phyloP scores from a whole-genome alignment of 2,888 invertebrate species.

The Plemyria rubiginata region DNA sequence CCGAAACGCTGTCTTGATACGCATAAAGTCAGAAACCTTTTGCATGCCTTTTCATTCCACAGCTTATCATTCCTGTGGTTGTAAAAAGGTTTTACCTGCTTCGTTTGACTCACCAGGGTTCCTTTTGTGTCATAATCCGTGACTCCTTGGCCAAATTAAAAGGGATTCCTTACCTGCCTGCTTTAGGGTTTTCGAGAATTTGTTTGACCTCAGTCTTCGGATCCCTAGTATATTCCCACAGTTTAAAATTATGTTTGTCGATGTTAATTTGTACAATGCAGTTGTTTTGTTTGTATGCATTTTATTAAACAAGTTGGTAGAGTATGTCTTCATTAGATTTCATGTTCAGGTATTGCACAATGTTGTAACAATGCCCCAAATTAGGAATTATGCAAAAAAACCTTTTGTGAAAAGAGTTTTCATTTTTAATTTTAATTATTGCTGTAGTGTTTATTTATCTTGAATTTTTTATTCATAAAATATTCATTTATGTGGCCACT shows the following conservation, averaged over 20 bases:
- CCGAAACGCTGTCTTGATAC: slow-evolving; percentile 11
- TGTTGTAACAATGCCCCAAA: no score
- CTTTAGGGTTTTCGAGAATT: slow-evolving; percentile 23
- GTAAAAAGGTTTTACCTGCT: slow-evolving; percentile 59
- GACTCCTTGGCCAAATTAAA: slow-evolving; percentile 45
- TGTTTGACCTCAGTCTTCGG: slow-evolving; percentile 15
- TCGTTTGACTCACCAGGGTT: slow-evolving; percentile 57
- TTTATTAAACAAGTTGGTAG: not conserved
- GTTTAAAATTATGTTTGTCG: slow-evolving; percentile 11
- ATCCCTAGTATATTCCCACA: slow-evolving; percentile 28
- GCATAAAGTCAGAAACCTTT: slow-evolving; percentile 1
- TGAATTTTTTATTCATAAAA: no score
- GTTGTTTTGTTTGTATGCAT: not conserved
- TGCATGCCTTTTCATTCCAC: not conserved
- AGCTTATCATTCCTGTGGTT: slow-evolving; percentile 29
- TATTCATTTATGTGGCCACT: not conserved
- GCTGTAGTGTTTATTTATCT: no score
- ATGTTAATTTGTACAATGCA: not conserved
- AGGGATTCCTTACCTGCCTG: slow-evolving; percentile 43
- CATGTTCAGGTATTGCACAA: no score
- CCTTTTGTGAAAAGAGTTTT: no score
- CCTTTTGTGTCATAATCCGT: slow-evolving; percentile 57
- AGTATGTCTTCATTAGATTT: not conserved
- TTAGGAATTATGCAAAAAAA: no score
- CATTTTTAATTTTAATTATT: no score